phyloP scores from a whole-genome alignment of 2,888 invertebrate genomes.

The Metopia argyrocephala region DNA sequence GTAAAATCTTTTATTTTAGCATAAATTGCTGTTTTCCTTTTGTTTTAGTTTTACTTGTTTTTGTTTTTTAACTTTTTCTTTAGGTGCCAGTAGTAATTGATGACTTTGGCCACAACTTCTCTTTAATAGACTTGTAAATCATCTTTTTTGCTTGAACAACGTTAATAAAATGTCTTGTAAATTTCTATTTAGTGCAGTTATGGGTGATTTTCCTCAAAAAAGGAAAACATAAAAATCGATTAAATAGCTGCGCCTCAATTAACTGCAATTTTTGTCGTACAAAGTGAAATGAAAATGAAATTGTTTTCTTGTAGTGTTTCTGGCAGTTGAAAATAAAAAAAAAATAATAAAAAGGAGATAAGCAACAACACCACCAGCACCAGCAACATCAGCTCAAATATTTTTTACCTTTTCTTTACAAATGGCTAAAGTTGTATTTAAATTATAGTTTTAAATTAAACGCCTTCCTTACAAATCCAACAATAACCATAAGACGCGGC shows the following conservation, averaged over 20 bases:
- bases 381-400: neutral
- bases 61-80: conserved; percentile 6
- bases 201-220: conserved; percentile 45
- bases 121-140: conserved; percentile 56
- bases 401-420: conserved; percentile 26
- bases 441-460: conserved; percentile 61
- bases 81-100: conserved; percentile 49
- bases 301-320: conserved; percentile 45
- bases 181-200: conserved; percentile 46
- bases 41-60: neutral
- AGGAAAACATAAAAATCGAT: conserved; percentile 50
- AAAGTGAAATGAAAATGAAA: conserved; percentile 70
- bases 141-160: conserved; percentile 41
- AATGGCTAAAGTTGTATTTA: conserved; percentile 60
- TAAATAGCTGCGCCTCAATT: conserved; percentile 64
- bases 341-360: neutral
- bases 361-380: conserved; percentile 24
- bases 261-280: conserved; percentile 65
- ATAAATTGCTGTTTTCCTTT: neutral
- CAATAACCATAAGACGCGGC: conserved; percentile 44
- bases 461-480: conserved; percentile 60
- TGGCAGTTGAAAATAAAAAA: conserved; percentile 14
- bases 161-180: conserved; percentile 46
- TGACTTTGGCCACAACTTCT: conserved; percentile 37
- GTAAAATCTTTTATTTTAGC: neutral